Evolutionary conservation across 2,888 invertebrate genomes (phyloP), one percentile per base, ranked within the genome.

Genomic region (Papilio elwesi): DNA sequence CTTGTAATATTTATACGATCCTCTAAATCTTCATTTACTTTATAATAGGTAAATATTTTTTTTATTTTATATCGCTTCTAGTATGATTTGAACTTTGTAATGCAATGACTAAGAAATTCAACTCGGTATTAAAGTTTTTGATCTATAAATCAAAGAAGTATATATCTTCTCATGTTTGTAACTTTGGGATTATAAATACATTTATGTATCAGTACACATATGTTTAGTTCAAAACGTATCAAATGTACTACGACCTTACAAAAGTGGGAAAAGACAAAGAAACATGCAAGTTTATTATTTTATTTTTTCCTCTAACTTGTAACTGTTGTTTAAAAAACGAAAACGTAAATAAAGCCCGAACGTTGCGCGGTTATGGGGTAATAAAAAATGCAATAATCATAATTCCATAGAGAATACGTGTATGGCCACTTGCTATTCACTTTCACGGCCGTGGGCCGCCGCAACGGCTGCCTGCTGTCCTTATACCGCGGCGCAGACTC

Each of bases 371-470:
- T 73, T 70, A 73, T 73, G 69, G 16, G 69, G 70, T 49, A 73
- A 73, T 73, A 73, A 73, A 73, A 73, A 73, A 73, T 70, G 70
- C 73, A 65, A 73, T 73, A 73, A 73, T 66, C 73, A 73, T 73
- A 73, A 70, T 70, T 73, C 73, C 66, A 73, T 73, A 66, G 66
- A 73, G 70, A 53, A 65, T 73, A 65, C 65, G 74, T 70, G 70
- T 74, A 74, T 70, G 70, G 63, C 67, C 74, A 70, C 70, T 70
- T 55, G 73, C 70, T 70, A 73, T 73, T 73, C 73, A 73, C 70
- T 73, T 73, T 70, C 66, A 52, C 66, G 73, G 38, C 70, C 73
- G 69, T 70, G 73, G 69, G 70, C 66, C 59, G 73, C 47, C 13
- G 70, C 73, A 65, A 65, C 73, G 52, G 69, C 43, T 26, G n/a